phyloP scores from a whole-genome alignment of 1,140 invertebrate genomes.

The Capitella teleta region DNA sequence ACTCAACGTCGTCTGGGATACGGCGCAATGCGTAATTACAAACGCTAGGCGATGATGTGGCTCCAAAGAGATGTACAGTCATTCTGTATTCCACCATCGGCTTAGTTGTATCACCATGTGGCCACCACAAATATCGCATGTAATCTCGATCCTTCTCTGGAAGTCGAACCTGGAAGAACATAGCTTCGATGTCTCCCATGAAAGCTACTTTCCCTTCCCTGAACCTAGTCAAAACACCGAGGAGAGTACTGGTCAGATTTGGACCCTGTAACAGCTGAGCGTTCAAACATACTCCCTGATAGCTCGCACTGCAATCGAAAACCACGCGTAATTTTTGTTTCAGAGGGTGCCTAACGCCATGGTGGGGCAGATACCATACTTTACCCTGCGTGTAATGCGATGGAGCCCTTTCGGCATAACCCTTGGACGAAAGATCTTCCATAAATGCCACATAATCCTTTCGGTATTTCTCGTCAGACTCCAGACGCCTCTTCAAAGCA shows the following conservation, averaged over 20 bases:
- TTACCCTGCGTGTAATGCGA: no score
- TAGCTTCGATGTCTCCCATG: constrained; percentile 14
- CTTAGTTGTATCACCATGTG: no score
- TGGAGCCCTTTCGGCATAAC: no score
- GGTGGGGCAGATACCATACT: no score
- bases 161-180: constrained; percentile 17
- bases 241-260: constrained; percentile 28
- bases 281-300: constrained; percentile 21
- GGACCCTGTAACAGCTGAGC: constrained; percentile 23
- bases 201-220: constrained; percentile 16
- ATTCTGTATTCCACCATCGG: constrained; percentile 11
- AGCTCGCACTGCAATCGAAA: no score
- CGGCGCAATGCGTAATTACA: constrained; percentile 11
- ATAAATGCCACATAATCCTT: no score
- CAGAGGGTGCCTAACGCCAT: no score
- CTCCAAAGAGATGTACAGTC: constrained; percentile 15
- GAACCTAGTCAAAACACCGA: constrained; percentile 18
- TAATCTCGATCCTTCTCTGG: constrained; percentile 9
- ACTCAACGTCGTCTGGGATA: constrained; percentile 2
- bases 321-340: no score
- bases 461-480: no score
- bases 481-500: no score
- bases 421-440: no score
- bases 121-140: constrained; percentile 16
- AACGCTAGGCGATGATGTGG: constrained; percentile 15